Conservation (phyloP, 1,140 invertebrate species). For the Drosophila leontia region DNA sequence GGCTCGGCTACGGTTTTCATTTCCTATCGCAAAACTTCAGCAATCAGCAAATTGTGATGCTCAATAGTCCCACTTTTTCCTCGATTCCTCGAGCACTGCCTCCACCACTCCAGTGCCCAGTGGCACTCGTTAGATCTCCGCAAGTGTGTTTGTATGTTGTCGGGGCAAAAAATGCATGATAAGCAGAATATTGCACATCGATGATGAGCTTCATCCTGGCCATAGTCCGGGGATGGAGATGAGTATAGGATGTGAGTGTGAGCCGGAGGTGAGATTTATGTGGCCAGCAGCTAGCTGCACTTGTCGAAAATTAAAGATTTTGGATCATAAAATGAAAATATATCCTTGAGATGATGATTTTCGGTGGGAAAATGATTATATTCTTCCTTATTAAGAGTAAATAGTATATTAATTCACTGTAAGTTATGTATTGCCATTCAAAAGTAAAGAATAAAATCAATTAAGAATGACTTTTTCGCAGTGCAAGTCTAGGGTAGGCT, state of each 20-base stretch:
- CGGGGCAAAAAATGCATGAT: conserved; percentile 71
- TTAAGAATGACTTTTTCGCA: not conserved
- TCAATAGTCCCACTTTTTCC: conserved; percentile 78
- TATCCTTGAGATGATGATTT: too few relatives aligned
- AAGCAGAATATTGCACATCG: conserved; percentile 82
- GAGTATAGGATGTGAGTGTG: not conserved
- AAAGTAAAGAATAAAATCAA: not conserved
- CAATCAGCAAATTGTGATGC: conserved; percentile 83
- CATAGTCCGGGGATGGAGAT: conserved; percentile 8
- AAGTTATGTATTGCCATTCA: not conserved
- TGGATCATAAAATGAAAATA: not conserved
- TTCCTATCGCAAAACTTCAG: conserved; percentile 77
- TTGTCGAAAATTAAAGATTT: not conserved
- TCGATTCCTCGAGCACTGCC: conserved; percentile 62
- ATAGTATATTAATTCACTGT: too few relatives aligned
- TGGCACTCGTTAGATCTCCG: conserved; percentile 64
- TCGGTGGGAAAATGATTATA: too few relatives aligned
- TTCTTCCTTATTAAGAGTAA: too few relatives aligned
- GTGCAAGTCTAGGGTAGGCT: not conserved
- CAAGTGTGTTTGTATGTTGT: conserved; percentile 47
- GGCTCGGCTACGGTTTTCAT: conserved; percentile 67
- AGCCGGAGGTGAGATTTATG: conserved; percentile 50
- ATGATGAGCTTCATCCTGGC: conserved; percentile 64
- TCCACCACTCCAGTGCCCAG: conserved; percentile 22
- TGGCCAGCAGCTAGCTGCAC: conserved; percentile 23